A percentile compares a stretch with the other conserved stretches of the same genome.
These are phyloP conservation scores for Ciconia stormi DNA, from an alignment of 2,113 vertebrate genomes.

Conservation along the genomic window DNA sequence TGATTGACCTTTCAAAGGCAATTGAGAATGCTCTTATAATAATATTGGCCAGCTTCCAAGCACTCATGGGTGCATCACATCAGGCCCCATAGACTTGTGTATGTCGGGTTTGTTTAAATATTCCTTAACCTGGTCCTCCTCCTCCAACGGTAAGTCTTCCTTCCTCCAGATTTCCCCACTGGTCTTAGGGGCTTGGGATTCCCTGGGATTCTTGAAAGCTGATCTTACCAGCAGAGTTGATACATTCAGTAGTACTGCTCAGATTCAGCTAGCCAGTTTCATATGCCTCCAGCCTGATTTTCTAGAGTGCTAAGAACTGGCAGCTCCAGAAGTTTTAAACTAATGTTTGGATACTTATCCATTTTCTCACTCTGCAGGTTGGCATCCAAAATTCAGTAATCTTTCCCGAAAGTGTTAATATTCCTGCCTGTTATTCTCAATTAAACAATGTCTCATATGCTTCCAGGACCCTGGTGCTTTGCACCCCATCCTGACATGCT, in stretches of 20 bases:
- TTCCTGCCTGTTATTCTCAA: neutral
- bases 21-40: neutral
- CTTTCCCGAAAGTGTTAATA: neutral
- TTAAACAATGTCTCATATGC: neutral
- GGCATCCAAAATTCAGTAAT: neutral
- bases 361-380: neutral
- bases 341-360: neutral
- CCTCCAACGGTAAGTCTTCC: neutral
- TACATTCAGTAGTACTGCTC: neutral
- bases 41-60: neutral
- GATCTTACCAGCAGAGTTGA: neutral
- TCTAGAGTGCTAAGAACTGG: neutral
- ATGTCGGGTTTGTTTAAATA: neutral
- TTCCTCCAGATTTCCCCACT: neutral
- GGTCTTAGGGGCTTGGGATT: neutral
- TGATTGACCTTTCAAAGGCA: neutral
- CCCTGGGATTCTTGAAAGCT: neutral
- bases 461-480: neutral
- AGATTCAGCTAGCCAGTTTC: neutral
- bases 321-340: neutral
- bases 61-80: neutral
- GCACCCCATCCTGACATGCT: neutral
- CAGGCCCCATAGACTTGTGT: neutral
- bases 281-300: neutral
- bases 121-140: neutral